Evolutionary conservation across 1,140 invertebrate genomes (phyloP).

Genomic region (Venturia canescens): DNA sequence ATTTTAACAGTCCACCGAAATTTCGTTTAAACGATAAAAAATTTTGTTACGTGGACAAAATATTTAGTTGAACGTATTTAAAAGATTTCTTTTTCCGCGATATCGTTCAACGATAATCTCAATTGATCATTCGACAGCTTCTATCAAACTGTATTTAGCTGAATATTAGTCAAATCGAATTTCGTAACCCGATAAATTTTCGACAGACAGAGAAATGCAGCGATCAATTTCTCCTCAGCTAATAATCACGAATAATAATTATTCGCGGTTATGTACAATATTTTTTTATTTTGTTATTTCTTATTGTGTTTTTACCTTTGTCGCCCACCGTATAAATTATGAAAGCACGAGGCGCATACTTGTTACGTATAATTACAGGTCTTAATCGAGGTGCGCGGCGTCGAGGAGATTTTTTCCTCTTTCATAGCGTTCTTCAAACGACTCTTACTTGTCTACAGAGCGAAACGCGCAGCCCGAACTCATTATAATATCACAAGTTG

Average conservation of each 20-base stretch:
- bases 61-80: too few relatives aligned
- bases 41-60: too few relatives aligned
- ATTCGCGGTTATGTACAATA: background rate
- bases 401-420: background rate
- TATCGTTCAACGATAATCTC: too few relatives aligned
- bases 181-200: too few relatives aligned
- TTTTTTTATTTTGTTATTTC: background rate
- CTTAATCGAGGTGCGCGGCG: background rate
- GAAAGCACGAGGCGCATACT: background rate
- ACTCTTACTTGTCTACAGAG: background rate
- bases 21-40: too few relatives aligned
- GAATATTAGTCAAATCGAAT: too few relatives aligned
- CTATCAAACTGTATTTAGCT: too few relatives aligned
- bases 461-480: background rate
- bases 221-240: background rate
- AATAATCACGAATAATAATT: background rate
- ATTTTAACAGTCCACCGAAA: too few relatives aligned
- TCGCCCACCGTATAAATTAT: background rate
- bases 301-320: background rate
- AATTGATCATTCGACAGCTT: too few relatives aligned
- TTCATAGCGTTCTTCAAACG: background rate
- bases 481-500: background rate
- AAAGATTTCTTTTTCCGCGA: too few relatives aligned
- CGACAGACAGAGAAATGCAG: background rate
- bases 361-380: slow-evolving; percentile 22